These are phyloP conservation scores for Dendroctonus ponderosae DNA, from an alignment of 1,140 invertebrate species.

Conservation along the genomic window DNA sequence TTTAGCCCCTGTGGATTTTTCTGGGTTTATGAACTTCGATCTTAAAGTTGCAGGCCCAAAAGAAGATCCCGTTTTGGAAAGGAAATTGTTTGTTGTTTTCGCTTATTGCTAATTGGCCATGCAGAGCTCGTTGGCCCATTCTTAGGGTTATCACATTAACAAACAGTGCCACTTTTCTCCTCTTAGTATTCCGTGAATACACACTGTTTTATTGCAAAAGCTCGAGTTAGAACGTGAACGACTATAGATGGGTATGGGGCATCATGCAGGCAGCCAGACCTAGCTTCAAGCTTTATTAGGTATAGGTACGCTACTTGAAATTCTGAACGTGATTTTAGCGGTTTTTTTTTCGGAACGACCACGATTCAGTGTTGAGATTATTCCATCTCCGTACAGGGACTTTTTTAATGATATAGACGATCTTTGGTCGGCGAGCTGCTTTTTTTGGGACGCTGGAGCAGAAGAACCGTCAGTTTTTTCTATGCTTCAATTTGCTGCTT, in stretches of 20 bases:
- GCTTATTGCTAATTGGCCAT: too few species aligned
- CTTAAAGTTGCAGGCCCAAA: too few species aligned
- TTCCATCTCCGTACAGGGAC: not conserved
- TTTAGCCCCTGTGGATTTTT: too few species aligned
- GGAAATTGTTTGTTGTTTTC: too few species aligned
- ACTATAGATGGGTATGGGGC: constrained; percentile 16
- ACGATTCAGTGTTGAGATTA: constrained; percentile 17
- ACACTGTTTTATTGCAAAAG: constrained; percentile 19
- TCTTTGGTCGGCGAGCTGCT: too few species aligned
- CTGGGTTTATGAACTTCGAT: too few species aligned
- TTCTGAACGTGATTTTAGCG: constrained; percentile 17
- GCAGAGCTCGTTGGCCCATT: not conserved
- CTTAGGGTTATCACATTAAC: not conserved
- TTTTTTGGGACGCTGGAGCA: too few species aligned
- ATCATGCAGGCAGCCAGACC: constrained; percentile 6
- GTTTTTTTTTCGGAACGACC: constrained; percentile 8
- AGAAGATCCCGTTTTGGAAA: too few species aligned
- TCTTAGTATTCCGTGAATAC: constrained; percentile 10
- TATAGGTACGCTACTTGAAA: constrained; percentile 10
- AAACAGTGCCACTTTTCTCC: too few species aligned
- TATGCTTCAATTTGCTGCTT: too few species aligned
- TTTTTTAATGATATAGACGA: too few species aligned
- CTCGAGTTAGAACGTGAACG: constrained; percentile 16
- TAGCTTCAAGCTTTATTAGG: constrained; percentile 19
- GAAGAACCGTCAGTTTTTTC: too few species aligned